phyloP scores from a whole-genome alignment of 2,888 invertebrate species.

The Hecatera dysodea region DNA sequence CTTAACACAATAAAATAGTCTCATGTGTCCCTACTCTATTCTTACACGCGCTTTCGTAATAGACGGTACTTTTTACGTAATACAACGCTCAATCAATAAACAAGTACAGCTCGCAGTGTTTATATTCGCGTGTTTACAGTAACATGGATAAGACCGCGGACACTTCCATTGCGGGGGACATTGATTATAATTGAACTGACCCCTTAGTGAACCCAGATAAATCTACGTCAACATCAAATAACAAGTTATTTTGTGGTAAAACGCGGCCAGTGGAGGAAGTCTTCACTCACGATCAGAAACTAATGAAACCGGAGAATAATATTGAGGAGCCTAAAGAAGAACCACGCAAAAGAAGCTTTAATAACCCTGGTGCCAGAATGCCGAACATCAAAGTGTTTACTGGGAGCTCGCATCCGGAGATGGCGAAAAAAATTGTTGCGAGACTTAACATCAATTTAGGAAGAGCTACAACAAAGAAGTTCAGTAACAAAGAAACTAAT shows the following conservation, averaged over 20 bases:
- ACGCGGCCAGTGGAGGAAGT: slow-evolving; percentile 72
- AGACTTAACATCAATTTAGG: slow-evolving; percentile 98
- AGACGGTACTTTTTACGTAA: slow-evolving; percentile 53
- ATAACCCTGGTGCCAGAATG: slow-evolving; percentile 92
- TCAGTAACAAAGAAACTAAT: slow-evolving; percentile 99
- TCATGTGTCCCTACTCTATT: slow-evolving; percentile 48
- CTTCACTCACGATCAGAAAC: slow-evolving; percentile 70
- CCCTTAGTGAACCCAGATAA: slow-evolving; percentile 85
- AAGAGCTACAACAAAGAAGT: slow-evolving; percentile 99
- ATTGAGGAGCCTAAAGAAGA: slow-evolving; percentile 67
- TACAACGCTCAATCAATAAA: slow-evolving; percentile 56
- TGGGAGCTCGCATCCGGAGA: slow-evolving; percentile 98
- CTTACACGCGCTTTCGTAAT: slow-evolving; percentile 47
- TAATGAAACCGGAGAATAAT: slow-evolving; percentile 80
- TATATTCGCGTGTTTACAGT: slow-evolving; percentile 62
- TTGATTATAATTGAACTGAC: slow-evolving; percentile 78
- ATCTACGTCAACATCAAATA: slow-evolving; percentile 76
- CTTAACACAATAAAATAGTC: slow-evolving; percentile 59
- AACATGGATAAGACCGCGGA: slow-evolving; percentile 71
- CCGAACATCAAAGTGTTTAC: slow-evolving; percentile 99
- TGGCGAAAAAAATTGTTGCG: slow-evolving; percentile 98
- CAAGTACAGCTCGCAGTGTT: slow-evolving; percentile 58
- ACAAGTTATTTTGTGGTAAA: slow-evolving; percentile 75
- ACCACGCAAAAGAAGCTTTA: slow-evolving; percentile 67
- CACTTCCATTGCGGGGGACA: slow-evolving; percentile 78